Percentiles rank a stretch among this genome's conserved stretches.
phyloP scores from a whole-genome alignment of 2,797 vertebrate species.

The Sebastes variabilis region DNA sequence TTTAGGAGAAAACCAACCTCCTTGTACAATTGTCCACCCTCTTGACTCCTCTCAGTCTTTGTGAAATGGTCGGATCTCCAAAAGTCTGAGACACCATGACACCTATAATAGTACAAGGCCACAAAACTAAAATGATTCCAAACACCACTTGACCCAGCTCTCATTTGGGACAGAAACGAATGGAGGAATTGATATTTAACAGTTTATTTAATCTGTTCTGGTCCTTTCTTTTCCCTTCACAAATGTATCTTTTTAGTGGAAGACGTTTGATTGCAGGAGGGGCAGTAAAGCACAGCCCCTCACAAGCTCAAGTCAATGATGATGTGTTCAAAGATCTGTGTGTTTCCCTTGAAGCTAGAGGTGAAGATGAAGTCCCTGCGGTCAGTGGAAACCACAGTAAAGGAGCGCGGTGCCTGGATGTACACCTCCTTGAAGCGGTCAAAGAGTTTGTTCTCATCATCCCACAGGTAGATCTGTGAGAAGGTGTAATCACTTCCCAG shows the following conservation, averaged over 20 bases:
- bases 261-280: conserved; percentile 64
- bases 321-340: conserved; percentile 96
- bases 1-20: not conserved
- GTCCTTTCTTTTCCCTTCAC: conserved; percentile 30
- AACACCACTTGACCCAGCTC: conserved; percentile 14
- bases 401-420: conserved; percentile 95
- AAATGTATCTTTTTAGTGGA: conserved; percentile 66
- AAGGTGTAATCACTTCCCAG: conserved; percentile 98
- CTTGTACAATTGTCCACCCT: not conserved
- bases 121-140: conserved; percentile 5
- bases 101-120: conserved; percentile 26
- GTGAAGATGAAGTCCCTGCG: conserved; percentile 97
- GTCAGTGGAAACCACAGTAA: conserved; percentile 95
- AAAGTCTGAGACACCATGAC: conserved; percentile 20
- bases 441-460: conserved; percentile 89
- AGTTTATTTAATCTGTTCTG: conserved; percentile 31
- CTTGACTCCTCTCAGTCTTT: not conserved
- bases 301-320: conserved; percentile 92
- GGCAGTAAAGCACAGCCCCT: conserved; percentile 64
- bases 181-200: conserved; percentile 42
- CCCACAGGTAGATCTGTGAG: conserved; percentile 97
- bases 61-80: conserved; percentile 3
- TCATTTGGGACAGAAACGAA: conserved; percentile 29
- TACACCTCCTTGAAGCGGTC: conserved; percentile 96
- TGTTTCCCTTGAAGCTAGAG: conserved; percentile 98